phyloP scores from a whole-genome alignment of 2,888 invertebrate genomes.

The Lasioglossum zephyrum region DNA sequence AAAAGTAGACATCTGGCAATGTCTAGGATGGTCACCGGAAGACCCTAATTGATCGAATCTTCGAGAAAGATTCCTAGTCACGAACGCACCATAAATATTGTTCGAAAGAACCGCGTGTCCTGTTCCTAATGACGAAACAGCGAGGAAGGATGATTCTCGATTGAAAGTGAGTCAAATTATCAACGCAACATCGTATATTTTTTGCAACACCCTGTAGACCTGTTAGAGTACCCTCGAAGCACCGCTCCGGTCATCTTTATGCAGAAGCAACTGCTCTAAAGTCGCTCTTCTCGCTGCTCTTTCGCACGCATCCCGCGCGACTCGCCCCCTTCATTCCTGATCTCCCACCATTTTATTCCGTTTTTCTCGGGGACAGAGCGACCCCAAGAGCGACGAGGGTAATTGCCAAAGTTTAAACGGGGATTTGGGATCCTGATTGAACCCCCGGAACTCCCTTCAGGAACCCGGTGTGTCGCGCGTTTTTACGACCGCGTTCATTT shows the following conservation, averaged over 20 bases:
- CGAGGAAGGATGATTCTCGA: too few relatives aligned
- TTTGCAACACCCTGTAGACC: background rate
- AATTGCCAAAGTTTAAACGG: constrained; percentile 62
- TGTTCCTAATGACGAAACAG: too few relatives aligned
- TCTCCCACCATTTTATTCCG: background rate
- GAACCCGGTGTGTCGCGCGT: background rate
- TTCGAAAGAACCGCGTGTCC: too few relatives aligned
- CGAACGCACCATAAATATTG: too few relatives aligned
- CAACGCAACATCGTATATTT: background rate
- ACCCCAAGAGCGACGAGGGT: constrained; percentile 8
- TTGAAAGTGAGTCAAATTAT: background rate
- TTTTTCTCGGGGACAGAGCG: background rate
- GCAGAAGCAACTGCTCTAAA: background rate
- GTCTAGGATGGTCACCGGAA: too few relatives aligned
- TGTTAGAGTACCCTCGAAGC: background rate
- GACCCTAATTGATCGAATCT: too few relatives aligned
- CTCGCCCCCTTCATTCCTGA: background rate
- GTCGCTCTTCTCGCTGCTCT: background rate
- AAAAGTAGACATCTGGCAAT: too few relatives aligned
- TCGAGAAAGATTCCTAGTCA: too few relatives aligned
- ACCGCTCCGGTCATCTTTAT: constrained; percentile 4
- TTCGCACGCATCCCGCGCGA: background rate
- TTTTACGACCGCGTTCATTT: constrained; percentile 14
- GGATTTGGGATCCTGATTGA: constrained; percentile 10
- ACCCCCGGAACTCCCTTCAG: background rate